Evolutionary conservation across 2,797 vertebrate genomes (phyloP).

Genomic region (Sebastes iracundus): DNA sequence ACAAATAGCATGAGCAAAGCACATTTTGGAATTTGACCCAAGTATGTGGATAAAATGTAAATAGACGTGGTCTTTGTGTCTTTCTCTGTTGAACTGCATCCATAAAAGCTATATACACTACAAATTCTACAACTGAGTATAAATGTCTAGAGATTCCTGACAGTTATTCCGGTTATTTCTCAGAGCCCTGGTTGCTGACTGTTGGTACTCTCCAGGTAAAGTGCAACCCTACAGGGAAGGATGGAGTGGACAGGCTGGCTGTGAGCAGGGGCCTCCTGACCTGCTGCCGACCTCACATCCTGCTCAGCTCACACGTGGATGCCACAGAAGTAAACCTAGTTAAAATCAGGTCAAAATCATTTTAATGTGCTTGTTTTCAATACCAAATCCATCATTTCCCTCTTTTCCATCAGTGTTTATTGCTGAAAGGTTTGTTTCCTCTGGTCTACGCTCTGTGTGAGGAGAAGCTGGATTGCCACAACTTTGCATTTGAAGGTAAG

Average conservation of each 20-base stretch:
- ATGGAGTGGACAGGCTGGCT: slow-evolving; percentile 80
- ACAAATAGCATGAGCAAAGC: not conserved
- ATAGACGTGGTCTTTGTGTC: not conserved
- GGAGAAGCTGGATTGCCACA: slow-evolving; percentile 83
- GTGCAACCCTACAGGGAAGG: slow-evolving; percentile 44
- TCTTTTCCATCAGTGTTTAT: slow-evolving; percentile 78
- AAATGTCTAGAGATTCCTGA: not conserved
- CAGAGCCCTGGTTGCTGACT: slow-evolving; percentile 74
- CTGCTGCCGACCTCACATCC: slow-evolving; percentile 81
- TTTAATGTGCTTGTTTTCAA: not conserved
- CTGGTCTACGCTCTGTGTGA: slow-evolving; percentile 78
- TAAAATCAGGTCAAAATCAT: not conserved
- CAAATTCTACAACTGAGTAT: not conserved
- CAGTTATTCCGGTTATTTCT: not conserved
- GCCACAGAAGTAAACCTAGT: slow-evolving; percentile 64
- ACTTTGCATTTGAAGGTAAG: slow-evolving; percentile 90
- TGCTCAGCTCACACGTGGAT: slow-evolving; percentile 70
- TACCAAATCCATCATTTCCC: not conserved
- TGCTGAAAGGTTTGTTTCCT: slow-evolving; percentile 86
- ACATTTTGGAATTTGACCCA: not conserved
- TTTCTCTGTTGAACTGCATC: not conserved
- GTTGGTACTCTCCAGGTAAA: slow-evolving; percentile 78
- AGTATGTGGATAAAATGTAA: not conserved
- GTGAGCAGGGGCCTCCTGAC: slow-evolving; percentile 87
- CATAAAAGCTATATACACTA: not conserved